Evolutionary conservation across 2,797 vertebrate species (phyloP).

Genomic region (Acrocephalus scirpaceus): DNA sequence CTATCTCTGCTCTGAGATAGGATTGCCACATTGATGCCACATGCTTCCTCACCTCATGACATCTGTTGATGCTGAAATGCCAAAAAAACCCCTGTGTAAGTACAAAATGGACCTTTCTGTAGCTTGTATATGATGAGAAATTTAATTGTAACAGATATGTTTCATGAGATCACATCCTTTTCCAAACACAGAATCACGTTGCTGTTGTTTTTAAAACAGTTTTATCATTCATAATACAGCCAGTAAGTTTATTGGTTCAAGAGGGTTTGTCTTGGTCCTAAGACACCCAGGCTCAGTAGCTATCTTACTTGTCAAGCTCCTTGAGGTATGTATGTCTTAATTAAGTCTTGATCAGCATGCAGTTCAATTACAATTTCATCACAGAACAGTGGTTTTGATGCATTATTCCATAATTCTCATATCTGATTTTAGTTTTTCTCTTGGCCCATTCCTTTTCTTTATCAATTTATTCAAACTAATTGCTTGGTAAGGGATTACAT

Average conservation of each 20-base stretch:
- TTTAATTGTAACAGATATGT: neutral
- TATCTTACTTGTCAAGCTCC: neutral
- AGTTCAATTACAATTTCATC: neutral
- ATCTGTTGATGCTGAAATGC: conserved; percentile 36
- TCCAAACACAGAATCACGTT: neutral
- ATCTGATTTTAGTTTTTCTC: neutral
- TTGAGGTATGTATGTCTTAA: neutral
- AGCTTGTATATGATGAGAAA: neutral
- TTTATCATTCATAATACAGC: neutral
- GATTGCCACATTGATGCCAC: conserved; percentile 13
- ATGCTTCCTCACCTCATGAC: conserved; percentile 35
- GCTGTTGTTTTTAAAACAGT: neutral
- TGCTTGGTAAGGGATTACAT: neutral
- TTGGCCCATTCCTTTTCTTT: neutral
- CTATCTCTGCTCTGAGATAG: conserved; percentile 1
- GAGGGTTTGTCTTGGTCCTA: neutral
- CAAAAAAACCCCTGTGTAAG: neutral
- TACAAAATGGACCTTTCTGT: neutral
- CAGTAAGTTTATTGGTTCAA: neutral
- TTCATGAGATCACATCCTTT: neutral
- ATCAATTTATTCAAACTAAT: neutral
- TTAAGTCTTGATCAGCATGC: neutral
- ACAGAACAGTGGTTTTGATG: neutral
- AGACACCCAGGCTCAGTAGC: neutral
- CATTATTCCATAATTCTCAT: neutral